phyloP scores from a whole-genome alignment of 2,113 vertebrate species.

The Limnothrissa miodon region DNA sequence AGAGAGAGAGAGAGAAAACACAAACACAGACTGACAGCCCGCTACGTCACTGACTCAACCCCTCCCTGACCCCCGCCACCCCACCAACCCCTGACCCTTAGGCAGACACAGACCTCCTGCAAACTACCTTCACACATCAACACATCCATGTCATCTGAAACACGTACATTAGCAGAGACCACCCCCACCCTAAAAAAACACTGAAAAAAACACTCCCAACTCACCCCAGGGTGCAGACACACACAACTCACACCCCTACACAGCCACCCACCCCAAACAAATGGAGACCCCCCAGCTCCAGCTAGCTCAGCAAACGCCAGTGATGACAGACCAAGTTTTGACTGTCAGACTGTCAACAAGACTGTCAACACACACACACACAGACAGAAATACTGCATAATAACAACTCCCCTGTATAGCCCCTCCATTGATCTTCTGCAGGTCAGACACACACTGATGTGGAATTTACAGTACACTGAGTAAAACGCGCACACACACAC shows the following conservation, averaged over 20 bases:
- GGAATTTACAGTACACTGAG: background rate
- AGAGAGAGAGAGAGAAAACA: background rate
- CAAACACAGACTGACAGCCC: background rate
- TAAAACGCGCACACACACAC: background rate
- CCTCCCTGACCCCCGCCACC: no score
- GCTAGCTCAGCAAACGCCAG: background rate
- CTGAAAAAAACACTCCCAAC: background rate
- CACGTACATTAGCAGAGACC: background rate
- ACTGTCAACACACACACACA: slow-evolving; percentile 30
- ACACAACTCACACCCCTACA: no score
- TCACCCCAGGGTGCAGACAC: no score
- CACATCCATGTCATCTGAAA: background rate
- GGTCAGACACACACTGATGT: background rate
- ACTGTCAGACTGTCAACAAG: no score
- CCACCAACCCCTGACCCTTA: no score
- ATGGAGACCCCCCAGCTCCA: background rate
- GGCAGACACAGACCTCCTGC: no score
- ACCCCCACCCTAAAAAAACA: background rate
- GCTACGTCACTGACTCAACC: background rate
- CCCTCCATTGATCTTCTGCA: background rate
- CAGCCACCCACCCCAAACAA: background rate
- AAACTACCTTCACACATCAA: background rate
- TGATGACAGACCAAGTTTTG: background rate
- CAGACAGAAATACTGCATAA: slow-evolving; percentile 16
- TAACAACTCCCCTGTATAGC: background rate